phyloP scores from a whole-genome alignment of 2,113 vertebrate species.

The Macquaria australasica region DNA sequence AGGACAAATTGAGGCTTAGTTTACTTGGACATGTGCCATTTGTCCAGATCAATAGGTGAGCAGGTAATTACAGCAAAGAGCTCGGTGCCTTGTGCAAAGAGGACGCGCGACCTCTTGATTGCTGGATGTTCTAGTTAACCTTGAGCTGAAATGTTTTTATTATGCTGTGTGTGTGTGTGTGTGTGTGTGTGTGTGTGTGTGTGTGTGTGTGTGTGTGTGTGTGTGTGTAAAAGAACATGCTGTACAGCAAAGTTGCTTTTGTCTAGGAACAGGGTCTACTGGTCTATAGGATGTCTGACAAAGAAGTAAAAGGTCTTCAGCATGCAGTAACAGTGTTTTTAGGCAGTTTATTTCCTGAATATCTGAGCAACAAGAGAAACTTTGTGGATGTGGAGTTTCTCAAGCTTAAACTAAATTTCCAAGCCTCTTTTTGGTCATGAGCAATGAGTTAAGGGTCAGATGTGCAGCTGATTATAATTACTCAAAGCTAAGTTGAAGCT shows the following conservation, averaged over 20 bases:
- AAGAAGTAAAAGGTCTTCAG: neutral
- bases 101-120: neutral
- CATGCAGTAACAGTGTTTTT: neutral
- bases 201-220: neutral
- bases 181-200: neutral
- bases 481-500: too few relatives aligned
- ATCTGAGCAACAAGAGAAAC: neutral
- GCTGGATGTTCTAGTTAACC: constrained; percentile 11
- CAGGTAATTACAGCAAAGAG: constrained; percentile 10
- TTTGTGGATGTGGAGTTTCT: neutral
- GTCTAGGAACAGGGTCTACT: neutral
- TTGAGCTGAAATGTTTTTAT: constrained; percentile 2
- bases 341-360: neutral
- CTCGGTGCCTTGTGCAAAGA: neutral
- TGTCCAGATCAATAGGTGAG: constrained; percentile 14
- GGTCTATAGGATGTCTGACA: neutral
- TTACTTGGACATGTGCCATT: constrained; percentile 3
- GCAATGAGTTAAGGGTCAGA: neutral
- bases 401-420: neutral
- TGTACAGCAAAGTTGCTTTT: constrained; percentile 18
- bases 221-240: neutral
- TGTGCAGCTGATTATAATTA: neutral
- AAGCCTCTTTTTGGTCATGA: neutral
- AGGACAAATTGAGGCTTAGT: neutral
- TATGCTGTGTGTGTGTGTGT: neutral